These are phyloP conservation scores for Cichladusa arquata DNA, from an alignment of 2,113 vertebrate species.

Conservation along the genomic window DNA sequence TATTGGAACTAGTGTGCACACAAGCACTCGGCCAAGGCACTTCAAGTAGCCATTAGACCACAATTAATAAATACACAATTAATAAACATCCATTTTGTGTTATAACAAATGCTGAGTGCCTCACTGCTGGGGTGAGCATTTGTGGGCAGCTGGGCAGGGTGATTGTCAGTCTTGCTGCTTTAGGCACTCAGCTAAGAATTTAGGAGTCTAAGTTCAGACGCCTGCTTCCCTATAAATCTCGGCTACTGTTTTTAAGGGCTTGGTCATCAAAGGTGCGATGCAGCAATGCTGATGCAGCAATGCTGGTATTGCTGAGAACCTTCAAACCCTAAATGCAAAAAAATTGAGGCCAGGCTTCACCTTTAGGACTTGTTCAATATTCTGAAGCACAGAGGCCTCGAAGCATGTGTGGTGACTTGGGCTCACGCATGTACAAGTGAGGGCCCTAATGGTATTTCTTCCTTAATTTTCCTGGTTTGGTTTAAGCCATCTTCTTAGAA, in stretches of 20 bases:
- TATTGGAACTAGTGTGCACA: not conserved
- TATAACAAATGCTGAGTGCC: constrained; percentile 31
- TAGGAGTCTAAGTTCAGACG: not conserved
- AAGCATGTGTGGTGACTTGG: not conserved
- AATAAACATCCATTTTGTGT: not conserved
- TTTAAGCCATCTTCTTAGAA: constrained; percentile 74
- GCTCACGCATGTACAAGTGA: not conserved
- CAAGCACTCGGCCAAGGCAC: not conserved
- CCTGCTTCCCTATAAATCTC: not conserved
- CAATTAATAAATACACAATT: not conserved
- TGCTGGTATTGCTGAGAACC: constrained; percentile 35
- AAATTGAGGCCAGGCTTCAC: not conserved
- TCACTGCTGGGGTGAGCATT: constrained; percentile 10
- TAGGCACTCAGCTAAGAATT: not conserved
- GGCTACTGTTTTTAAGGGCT: constrained; percentile 31
- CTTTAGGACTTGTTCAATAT: not conserved
- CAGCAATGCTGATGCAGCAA: constrained; percentile 12
- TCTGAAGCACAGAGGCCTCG: not conserved
- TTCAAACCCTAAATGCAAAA: not conserved
- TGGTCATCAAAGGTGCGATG: not conserved
- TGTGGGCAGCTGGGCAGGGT: not conserved
- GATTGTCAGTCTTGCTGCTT: constrained; percentile 3
- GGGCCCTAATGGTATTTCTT: constrained; percentile 57
- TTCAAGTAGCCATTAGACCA: not conserved
- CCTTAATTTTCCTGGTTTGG: constrained; percentile 72